phyloP scores from a whole-genome alignment of 2,797 vertebrate species.

The Petrocephalus schoutedeni region DNA sequence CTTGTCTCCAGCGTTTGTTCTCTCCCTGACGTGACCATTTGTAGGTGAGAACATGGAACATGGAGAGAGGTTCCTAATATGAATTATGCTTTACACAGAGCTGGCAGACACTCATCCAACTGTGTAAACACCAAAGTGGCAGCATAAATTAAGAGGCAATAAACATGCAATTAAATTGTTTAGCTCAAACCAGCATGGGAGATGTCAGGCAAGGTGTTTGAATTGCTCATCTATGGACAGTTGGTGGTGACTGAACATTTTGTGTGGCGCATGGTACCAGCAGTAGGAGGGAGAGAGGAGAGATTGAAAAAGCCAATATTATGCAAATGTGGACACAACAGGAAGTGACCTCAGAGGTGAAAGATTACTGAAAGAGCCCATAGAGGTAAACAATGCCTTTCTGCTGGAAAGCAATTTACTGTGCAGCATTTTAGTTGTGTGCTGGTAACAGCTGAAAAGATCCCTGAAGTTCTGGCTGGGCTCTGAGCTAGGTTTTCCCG shows the following conservation, averaged over 20 bases:
- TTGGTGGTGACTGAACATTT: conserved; percentile 15
- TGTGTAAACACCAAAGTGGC: conserved; percentile 33
- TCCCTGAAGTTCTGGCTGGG: conserved; percentile 13
- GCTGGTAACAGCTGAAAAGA: conserved; percentile 11
- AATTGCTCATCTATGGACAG: conserved; percentile 22
- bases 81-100: conserved; percentile 24
- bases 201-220: conserved; percentile 22
- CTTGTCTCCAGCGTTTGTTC: background rate
- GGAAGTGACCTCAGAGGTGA: conserved; percentile 15
- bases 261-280: background rate
- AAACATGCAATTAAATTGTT: conserved; percentile 38
- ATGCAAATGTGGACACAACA: background rate
- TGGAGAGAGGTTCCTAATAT: conserved; percentile 11
- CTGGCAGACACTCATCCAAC: conserved; percentile 30
- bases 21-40: background rate
- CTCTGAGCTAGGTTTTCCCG: background rate
- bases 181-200: conserved; percentile 28
- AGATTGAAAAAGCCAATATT: conserved; percentile 12
- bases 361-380: conserved; percentile 8
- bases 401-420: conserved; percentile 13
- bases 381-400: background rate
- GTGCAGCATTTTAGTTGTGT: conserved; percentile 6
- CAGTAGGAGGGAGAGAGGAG: background rate
- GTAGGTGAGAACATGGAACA: background rate
- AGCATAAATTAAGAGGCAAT: conserved; percentile 29